Evolutionary conservation across 2,888 invertebrate species (phyloP).

Genomic region (Fabriciana adippe): DNA sequence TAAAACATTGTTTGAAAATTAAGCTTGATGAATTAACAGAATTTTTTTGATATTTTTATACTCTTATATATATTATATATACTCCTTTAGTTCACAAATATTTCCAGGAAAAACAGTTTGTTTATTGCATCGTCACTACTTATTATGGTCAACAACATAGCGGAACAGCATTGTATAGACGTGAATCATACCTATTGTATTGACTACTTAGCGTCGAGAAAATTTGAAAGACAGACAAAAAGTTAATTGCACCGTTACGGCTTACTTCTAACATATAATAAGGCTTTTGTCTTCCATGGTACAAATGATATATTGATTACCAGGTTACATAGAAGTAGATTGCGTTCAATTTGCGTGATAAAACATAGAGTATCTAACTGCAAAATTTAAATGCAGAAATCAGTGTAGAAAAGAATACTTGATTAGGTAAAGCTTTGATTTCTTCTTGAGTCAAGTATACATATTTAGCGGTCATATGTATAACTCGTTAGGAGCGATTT

Average conservation of each 20-base stretch:
- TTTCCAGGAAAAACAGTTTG: constrained; percentile 7
- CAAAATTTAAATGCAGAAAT: no score
- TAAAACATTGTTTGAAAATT: no score
- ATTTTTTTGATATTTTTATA: no score
- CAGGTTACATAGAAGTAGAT: neutral
- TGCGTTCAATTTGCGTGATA: neutral
- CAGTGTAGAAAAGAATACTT: no score
- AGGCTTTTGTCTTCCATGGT: neutral
- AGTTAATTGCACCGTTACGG: constrained; percentile 6
- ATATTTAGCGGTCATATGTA: no score
- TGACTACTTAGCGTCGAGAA: constrained; percentile 6
- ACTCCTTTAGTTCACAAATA: neutral
- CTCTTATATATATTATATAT: no score
- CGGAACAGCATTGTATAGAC: constrained; percentile 8
- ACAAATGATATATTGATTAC: neutral
- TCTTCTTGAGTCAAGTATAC: no score
- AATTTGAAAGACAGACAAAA: constrained; percentile 14
- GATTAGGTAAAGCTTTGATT: no score
- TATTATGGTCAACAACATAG: neutral
- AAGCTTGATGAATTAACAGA: no score
- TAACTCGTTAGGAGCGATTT: no score
- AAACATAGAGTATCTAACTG: no score
- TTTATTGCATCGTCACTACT: neutral
- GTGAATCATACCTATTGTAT: constrained; percentile 14
- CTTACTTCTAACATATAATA: constrained; percentile 3